A percentile compares a stretch with the other conserved stretches of the same genome.
Conservation (phyloP, 1,140 invertebrate genomes). For the Odontomachus brunneus region DNA sequence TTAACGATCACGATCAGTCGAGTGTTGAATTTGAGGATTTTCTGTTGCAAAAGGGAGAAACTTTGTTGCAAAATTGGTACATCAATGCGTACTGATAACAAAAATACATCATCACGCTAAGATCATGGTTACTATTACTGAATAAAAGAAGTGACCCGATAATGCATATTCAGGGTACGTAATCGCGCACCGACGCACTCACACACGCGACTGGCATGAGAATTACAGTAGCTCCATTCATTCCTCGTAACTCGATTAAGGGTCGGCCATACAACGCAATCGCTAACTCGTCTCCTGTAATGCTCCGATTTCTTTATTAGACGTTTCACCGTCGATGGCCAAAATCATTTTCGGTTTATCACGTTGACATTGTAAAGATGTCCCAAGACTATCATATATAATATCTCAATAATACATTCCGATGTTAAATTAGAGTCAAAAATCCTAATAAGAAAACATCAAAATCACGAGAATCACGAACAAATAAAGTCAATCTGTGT, state of each 20-base stretch:
- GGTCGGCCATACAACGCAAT: slow-evolving; percentile 37
- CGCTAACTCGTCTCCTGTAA: slow-evolving; percentile 35
- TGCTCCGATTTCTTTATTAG: slow-evolving; percentile 60
- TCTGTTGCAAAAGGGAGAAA: no score
- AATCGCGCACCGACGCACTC: slow-evolving; percentile 42
- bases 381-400: no score
- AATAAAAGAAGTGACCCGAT: slow-evolving; percentile 52
- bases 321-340: slow-evolving; percentile 11
- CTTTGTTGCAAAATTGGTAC: not conserved
- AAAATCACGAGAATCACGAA: no score
- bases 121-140: slow-evolving; percentile 18
- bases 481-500: no score
- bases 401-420: no score
- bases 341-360: not conserved
- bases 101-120: not conserved
- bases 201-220: slow-evolving; percentile 48
- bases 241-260: slow-evolving; percentile 73
- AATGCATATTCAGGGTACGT: slow-evolving; percentile 44
- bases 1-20: not conserved
- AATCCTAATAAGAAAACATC: no score
- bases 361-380: no score
- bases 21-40: not conserved
- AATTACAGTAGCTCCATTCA: slow-evolving; percentile 77
- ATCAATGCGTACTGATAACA: not conserved
- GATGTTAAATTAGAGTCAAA: no score